These are phyloP conservation scores for Drosophila tropicalis DNA, from an alignment of 1,140 invertebrate genomes.

Conservation along the genomic window DNA sequence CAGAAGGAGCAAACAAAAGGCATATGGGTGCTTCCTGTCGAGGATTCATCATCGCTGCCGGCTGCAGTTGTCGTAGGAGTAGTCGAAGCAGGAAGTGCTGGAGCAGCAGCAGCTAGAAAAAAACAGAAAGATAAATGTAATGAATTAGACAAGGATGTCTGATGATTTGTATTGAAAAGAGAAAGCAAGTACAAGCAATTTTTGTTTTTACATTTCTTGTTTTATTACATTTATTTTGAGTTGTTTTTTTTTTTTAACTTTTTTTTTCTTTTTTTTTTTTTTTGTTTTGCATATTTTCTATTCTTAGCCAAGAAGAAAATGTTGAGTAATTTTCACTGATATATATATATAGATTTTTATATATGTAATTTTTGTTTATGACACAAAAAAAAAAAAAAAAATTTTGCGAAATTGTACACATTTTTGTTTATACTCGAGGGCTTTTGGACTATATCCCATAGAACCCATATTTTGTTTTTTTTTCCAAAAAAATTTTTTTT, in stretches of 20 bases:
- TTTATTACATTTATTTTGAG: conserved; percentile 47
- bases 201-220: conserved; percentile 20
- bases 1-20: conserved; percentile 67
- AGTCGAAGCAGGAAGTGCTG: not conserved
- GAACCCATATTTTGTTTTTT: not conserved
- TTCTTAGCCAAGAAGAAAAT: conserved; percentile 39
- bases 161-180: not conserved
- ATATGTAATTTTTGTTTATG: not conserved
- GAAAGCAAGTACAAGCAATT: not conserved
- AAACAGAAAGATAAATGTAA: not conserved
- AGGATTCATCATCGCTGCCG: conserved; percentile 42
- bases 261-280: conserved; percentile 24
- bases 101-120: not conserved
- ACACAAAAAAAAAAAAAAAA: conserved; percentile 5
- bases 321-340: conserved; percentile 38
- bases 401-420: conserved; percentile 7
- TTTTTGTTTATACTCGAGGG: not conserved
- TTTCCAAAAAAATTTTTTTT: not conserved
- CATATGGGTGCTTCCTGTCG: not conserved
- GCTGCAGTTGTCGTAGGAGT: not conserved
- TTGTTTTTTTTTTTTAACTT: not conserved
- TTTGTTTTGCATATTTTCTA: not conserved
- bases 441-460: not conserved
- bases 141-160: not conserved
- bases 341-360: conserved; percentile 31